Conservation (phyloP, 2,888 invertebrate genomes). For the Muscina levida region DNA sequence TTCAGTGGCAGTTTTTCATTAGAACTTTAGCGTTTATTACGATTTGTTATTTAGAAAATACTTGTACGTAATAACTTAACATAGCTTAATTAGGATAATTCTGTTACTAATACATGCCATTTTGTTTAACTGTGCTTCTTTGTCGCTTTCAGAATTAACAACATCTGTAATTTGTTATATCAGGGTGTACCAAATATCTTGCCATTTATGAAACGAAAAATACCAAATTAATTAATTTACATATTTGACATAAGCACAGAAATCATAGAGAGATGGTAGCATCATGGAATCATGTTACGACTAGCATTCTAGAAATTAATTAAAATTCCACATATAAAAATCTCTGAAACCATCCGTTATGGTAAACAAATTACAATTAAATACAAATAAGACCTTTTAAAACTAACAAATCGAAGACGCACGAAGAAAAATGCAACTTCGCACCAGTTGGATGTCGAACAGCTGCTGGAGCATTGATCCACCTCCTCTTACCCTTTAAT, state of each 20-base stretch:
- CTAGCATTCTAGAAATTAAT: constrained; percentile 66
- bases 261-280: no score
- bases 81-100: no score
- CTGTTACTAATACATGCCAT: no score
- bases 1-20: no score
- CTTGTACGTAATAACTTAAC: no score
- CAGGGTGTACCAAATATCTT: no score
- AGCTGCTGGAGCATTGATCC: background rate
- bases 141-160: no score
- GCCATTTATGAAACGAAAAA: constrained; percentile 11
- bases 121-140: no score
- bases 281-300: constrained; percentile 27
- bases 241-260: background rate
- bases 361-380: constrained; percentile 65
- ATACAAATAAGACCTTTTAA: constrained; percentile 64
- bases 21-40: no score
- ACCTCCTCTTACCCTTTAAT: constrained; percentile 31
- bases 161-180: no score
- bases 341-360: constrained; percentile 48
- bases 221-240: constrained; percentile 24
- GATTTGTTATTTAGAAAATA: no score
- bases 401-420: constrained; percentile 60
- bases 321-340: constrained; percentile 59
- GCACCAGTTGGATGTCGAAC: constrained; percentile 59
- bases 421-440: constrained; percentile 64